Evolutionary conservation across 2,888 invertebrate genomes (phyloP), one percentile per base, ranked within the genome.

Genomic region (Mythimna pallens): DNA sequence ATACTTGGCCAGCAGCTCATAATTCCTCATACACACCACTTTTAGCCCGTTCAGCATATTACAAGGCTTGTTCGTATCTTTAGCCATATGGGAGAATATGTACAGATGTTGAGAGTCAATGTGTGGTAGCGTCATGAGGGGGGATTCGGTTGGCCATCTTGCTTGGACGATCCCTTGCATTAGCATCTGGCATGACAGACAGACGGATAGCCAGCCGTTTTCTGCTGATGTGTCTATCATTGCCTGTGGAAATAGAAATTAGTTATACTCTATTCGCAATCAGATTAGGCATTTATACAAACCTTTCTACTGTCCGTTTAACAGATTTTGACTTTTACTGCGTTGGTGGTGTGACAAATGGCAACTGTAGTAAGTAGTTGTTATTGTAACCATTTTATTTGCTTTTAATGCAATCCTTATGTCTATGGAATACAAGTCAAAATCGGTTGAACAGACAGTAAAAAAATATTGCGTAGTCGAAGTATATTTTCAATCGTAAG

Each of bases 191-290:
- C 98, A 96, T 72, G 97, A 97, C 20, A 99, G 92, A 0, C 98
- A 97, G 3, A 98, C 98, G 8, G 97, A 96, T 10, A 99, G 95
- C 99, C 99, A 99, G 64, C 99, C 99, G 85, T 97, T 97, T 91
- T 99, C 98, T 0, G 99, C 98, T 59, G 98, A 97, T 17, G 99
- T 98, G 94, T 99, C 99, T 87, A 99, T 98, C 98, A 99, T 99
- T 30, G 99, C 99, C 98, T 99, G 95, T 70, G 22, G 40, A 2
- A 7, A 61, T 17, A 6, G 36, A 40, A 17, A 22, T 17, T 22
- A 3, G 5, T 47, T 47, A 47, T 3, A 40, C 8, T 36, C 36
- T 9, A 36, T 36, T 36, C 36, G 2, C 10, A 40, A 10, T 40
- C 10, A 10, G 40, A 36, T 36, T 36, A 40, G 40, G 2, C 10